Evolutionary conservation across 1,140 invertebrate genomes (phyloP), one percentile per base, ranked within the genome.

Genomic region (Heliothis subflexa): DNA sequence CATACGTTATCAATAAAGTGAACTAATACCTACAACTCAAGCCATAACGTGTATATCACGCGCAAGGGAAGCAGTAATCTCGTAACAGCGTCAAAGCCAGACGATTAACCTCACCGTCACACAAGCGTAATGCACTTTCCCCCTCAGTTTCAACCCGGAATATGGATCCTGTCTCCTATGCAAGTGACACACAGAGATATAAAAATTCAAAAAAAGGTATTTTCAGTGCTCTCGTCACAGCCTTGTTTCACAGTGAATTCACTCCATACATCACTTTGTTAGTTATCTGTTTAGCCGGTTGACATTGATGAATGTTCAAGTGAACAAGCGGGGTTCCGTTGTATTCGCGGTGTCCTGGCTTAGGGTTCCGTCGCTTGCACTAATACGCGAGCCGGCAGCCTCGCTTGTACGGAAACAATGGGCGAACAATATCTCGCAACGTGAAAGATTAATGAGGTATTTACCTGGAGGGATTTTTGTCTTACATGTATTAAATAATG

Each of bases 181-280:
- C 64, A 68, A 18, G 40, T 68, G 47, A 18, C 64, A 33, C n/a
- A 68, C 18, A 68, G 64, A 68, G 64, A 28, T 28, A 47, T 47
- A 50, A 68, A 68, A 47, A 54, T 71, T 73, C 4, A 28, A 73
- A 47, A 59, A 73, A 47, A 47, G 28, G 59, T 57, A 73, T 59
- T 73, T 73, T 73, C 71, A 57, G 54, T 73, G 71, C 50, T 66
- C 76, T 47, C 76, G 66, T 78, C 52, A 40, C 77, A 61, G 59
- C 33, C 78, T 85, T 73, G 80, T 85, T 87, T 83, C 82, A 83
- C 86, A 81, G 84, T 81, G 75, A 45, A 78, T 83, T 82, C 79
- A 80, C 81, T 81, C 83, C 81, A 88, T 88, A 83, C 83, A 86
- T 88, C 86, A 88, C 86, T 81, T 80, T 78, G 81, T 85, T 85